Evolutionary conservation across 2,113 vertebrate species (phyloP).

Genomic region (Rhinopomastus cyanomelas): DNA sequence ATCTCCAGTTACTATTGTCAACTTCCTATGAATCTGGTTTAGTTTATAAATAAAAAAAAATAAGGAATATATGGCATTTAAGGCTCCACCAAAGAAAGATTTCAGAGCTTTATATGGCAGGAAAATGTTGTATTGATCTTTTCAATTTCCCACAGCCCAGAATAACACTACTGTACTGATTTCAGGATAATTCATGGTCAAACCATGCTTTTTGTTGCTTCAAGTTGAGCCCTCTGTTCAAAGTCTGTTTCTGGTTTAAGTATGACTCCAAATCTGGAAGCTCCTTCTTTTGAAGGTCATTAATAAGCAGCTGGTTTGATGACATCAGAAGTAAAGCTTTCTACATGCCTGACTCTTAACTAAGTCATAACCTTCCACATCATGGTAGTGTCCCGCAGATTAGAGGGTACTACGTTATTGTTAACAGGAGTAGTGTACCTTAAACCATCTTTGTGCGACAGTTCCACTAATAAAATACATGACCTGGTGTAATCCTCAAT

Average conservation of each 20-base stretch:
- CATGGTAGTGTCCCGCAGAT: neutral
- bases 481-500: neutral
- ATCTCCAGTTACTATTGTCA: neutral
- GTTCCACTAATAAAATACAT: neutral
- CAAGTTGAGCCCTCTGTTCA: neutral
- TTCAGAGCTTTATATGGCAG: neutral
- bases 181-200: neutral
- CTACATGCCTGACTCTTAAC: neutral
- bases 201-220: accelerated
- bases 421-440: neutral
- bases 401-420: neutral
- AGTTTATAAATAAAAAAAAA: neutral
- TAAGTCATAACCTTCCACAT: neutral
- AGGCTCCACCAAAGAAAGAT: neutral
- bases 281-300: neutral
- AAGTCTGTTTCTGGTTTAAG: neutral
- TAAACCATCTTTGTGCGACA: neutral
- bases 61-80: neutral
- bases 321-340: neutral
- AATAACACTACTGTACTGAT: neutral
- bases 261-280: neutral
- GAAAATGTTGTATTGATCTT: accelerated
- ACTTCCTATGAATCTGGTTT: neutral
- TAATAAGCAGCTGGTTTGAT: neutral
- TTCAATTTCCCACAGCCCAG: neutral